Evolutionary conservation across 1,140 invertebrate genomes (phyloP).

Genomic region (Euura saliciscinereae): DNA sequence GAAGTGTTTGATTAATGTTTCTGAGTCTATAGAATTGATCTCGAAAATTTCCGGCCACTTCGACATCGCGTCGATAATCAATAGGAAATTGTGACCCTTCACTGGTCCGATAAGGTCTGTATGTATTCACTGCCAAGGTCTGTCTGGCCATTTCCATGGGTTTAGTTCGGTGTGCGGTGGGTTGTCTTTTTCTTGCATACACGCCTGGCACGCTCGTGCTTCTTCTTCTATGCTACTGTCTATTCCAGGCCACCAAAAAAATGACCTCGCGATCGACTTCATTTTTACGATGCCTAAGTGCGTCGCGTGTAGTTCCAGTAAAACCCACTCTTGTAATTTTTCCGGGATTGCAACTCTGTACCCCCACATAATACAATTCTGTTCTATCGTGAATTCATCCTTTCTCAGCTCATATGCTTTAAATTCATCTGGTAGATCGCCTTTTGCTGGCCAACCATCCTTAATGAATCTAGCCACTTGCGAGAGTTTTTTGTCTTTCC

Average conservation of each 20-base stretch:
- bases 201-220: constrained; percentile 33
- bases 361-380: constrained; percentile 19
- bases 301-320: constrained; percentile 44
- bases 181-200: constrained; percentile 8
- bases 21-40: neutral
- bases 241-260: constrained; percentile 25
- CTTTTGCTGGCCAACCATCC: constrained; percentile 1
- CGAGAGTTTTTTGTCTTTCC: neutral
- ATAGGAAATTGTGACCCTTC: constrained; percentile 8
- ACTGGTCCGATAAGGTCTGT: constrained; percentile 18
- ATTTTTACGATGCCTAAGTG: constrained; percentile 54
- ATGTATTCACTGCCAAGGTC: neutral
- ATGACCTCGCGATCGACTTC: constrained; percentile 46
- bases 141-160: constrained; percentile 22
- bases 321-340: constrained; percentile 30
- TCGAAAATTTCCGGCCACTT: constrained; percentile 20
- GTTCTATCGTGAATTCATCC: no score
- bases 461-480: neutral
- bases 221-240: constrained; percentile 50
- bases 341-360: constrained; percentile 46
- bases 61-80: constrained; percentile 13
- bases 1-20: neutral
- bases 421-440: neutral
- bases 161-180: constrained; percentile 30
- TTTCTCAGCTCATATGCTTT: neutral